Evolutionary conservation across 2,888 invertebrate species (phyloP).

Genomic region (Phania funesta): DNA sequence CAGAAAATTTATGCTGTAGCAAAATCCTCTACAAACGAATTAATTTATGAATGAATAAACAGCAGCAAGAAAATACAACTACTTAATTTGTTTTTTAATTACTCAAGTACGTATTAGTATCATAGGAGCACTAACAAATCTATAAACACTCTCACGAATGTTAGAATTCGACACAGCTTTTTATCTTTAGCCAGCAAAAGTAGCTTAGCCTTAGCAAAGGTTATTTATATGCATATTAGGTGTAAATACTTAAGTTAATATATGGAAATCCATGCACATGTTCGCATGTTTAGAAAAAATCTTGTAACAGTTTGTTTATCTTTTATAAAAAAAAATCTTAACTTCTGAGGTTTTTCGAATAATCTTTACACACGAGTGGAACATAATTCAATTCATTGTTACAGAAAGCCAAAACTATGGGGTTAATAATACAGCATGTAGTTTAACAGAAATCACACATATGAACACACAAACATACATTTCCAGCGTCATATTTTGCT

Average conservation of each 20-base stretch:
- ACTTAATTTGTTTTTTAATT: no score
- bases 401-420: constrained; percentile 34
- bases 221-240: not conserved
- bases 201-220: not conserved
- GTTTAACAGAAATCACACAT: not conserved
- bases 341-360: no score
- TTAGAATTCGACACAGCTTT: not conserved
- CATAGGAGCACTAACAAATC: not conserved
- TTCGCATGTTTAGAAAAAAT: not conserved
- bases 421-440: constrained; percentile 17
- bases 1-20: not conserved
- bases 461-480: not conserved
- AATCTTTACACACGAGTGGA: no score
- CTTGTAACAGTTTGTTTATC: no score
- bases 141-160: not conserved
- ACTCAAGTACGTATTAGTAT: not conserved
- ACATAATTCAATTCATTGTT: constrained; percentile 33
- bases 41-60: not conserved
- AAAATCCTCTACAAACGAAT: not conserved
- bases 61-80: no score
- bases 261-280: not conserved
- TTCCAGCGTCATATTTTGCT: not conserved
- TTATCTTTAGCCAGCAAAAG: not conserved
- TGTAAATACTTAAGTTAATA: not conserved
- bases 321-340: no score